Evolutionary conservation across 2,888 invertebrate species (phyloP), one percentile per base, ranked within the genome.

Genomic region (Drosophila engyochracea): DNA sequence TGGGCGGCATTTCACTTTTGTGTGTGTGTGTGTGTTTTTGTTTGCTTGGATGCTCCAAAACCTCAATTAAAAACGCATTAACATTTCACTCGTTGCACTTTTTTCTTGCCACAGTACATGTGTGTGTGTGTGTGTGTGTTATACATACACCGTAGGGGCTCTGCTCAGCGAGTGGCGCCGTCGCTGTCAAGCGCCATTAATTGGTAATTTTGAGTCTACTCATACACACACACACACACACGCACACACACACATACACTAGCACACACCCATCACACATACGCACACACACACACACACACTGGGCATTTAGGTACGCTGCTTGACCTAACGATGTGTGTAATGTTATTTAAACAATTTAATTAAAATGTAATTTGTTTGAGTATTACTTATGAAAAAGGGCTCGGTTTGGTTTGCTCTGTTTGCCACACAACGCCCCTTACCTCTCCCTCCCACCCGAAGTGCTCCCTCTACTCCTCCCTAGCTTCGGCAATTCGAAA

Each of bases 1-100:
- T 75, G 61, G 62, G 64, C 51, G 67, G 47, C 58, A 55, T 33
- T 68, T 65, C 65, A 49, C 66, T 37, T 66, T 57, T 70, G 84
- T 57, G 41, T 30, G 30, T 30, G 30, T 57, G 62, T 70, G 79
- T 63, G 58, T 68, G 74, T 57, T n/a, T 57, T 62, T 70, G 84
- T 63, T 84, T 84, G 90, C 81, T 76, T 82, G 75, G 76, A 72
- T 86, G 79, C 89, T 66, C 82, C 87, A 90, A 83, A 86, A 91
- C 91, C 92, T 89, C 92, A 92, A 92, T 92, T 92, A 92, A 92
- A 92, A 92, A 91, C 85, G 84, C 92, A 92, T 92, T 92, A 92
- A 86, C 89, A 85, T 88, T 83, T 84, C 81, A 81, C 79, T 86
- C 89, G 82, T 75, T 90, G 89, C 88, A 86, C 81, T 89, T 87